phyloP scores from a whole-genome alignment of 2,888 invertebrate species.

The Cylloceria caligata region DNA sequence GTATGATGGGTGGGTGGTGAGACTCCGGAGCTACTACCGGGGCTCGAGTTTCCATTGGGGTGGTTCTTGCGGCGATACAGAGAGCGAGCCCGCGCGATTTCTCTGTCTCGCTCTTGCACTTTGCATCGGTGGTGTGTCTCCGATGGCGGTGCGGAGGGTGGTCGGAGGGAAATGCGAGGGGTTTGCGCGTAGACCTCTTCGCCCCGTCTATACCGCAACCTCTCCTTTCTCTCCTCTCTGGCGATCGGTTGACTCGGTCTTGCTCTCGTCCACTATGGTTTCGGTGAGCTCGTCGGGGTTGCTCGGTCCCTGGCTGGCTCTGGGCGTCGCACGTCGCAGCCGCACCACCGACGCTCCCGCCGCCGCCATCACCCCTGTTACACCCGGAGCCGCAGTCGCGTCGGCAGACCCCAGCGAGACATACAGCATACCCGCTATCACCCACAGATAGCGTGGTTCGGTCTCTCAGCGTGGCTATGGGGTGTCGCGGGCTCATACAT shows the following conservation, averaged over 20 bases:
- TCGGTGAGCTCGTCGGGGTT: constrained; percentile 60
- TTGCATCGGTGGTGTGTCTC: constrained; percentile 62
- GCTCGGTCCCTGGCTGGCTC: constrained; percentile 61
- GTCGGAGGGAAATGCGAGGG: constrained; percentile 64
- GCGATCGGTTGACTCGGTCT: constrained; percentile 54
- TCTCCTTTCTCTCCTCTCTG: constrained; percentile 63
- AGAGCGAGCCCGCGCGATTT: constrained; percentile 64
- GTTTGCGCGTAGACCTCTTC: constrained; percentile 67
- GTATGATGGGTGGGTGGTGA: constrained; percentile 82
- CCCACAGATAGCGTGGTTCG: constrained; percentile 83
- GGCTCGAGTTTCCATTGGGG: constrained; percentile 83
- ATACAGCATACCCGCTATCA: constrained; percentile 83
- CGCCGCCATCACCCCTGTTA: constrained; percentile 63
- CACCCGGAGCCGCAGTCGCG: constrained; percentile 65
- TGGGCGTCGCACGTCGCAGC: constrained; percentile 63
- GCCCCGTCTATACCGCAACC: constrained; percentile 52
- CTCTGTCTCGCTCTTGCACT: constrained; percentile 65
- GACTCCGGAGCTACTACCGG: constrained; percentile 74
- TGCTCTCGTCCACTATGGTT: constrained; percentile 49
- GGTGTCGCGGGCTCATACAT: constrained; percentile 87
- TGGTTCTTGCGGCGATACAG: constrained; percentile 80
- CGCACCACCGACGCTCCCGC: constrained; percentile 46
- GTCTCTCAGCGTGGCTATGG: constrained; percentile 80
- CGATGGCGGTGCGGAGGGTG: constrained; percentile 44
- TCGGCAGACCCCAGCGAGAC: constrained; percentile 81